Evolutionary conservation across 2,113 vertebrate species (phyloP).

Genomic region (Bubalus kerabau): DNA sequence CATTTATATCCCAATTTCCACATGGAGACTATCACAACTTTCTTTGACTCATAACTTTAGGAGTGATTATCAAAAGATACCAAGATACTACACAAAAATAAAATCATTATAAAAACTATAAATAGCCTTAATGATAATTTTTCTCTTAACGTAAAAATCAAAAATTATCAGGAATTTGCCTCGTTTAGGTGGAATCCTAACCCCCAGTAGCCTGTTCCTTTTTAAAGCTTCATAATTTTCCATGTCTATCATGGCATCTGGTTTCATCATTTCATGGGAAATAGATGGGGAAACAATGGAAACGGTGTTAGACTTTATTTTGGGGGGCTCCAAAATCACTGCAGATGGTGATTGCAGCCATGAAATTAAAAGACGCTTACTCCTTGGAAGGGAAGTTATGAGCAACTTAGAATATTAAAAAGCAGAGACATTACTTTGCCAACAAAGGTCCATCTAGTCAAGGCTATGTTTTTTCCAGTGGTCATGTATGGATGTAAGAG

Average conservation of each 20-base stretch:
- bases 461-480: too few species aligned
- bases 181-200: neutral
- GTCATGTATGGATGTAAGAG: too few species aligned
- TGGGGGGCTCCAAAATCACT: too few species aligned
- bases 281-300: too few species aligned
- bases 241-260: neutral
- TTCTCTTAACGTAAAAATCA: neutral
- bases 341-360: too few species aligned
- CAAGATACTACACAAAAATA: neutral
- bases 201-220: neutral
- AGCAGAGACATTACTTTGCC: too few species aligned
- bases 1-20: neutral
- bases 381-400: too few species aligned
- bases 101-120: neutral
- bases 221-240: neutral
- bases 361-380: too few species aligned
- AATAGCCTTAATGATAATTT: neutral
- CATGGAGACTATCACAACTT: neutral
- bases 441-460: too few species aligned
- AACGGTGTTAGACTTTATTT: too few species aligned
- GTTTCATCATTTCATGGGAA: too few species aligned
- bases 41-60: neutral
- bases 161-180: neutral
- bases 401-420: too few species aligned
- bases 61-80: neutral